Evolutionary conservation across 2,113 vertebrate genomes (phyloP), one percentile per base, ranked within the genome.

Genomic region (Nothobranchius furzeri): DNA sequence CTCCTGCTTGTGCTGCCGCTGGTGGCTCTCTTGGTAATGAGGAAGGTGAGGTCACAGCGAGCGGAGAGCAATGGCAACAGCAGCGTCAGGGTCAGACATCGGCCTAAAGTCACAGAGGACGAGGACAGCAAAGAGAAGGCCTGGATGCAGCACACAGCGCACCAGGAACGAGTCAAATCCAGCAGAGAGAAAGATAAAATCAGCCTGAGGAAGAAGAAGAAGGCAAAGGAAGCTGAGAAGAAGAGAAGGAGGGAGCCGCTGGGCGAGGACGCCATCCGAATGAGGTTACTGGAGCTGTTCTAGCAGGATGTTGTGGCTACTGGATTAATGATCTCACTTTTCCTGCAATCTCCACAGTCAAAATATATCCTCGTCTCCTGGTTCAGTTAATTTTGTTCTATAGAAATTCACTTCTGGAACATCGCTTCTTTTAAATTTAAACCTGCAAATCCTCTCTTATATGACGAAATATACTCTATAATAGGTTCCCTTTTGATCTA

Each of bases 261-360:
- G n/a, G 95, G 95, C 11, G 94, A 97, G 88, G 95, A 96, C 36
- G 92, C 94, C 62, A 94, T 96, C 0, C 75, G 93, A 12, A 93
- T 96, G 86, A 85, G 93, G 95, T 96, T 79, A 94, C 93, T 68
- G 25, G 6, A 45, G 42, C 36, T 40, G 64, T 9, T 49, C 10
- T 15, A 40, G 50, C 7, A 63, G 73, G 74, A 80, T 75, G 72
- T 83, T 62, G 53, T 9, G 72, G 46, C 55, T 75, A 25, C 54
- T 24, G 17, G 17, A 13, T 9, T 24, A 50, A 58, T 66, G 71
- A 72, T 73, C 72, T 79, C 60, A 35, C 9, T 45, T 12, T 12
- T 45, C 43, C 43, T 45, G 43, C 4, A 11, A 45, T 45, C 43
- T 12, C 10, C 6, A 45, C 9, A 45, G 11, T 45, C 10, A 11